These are phyloP conservation scores for Lampris megalopsis DNA, from an alignment of 2,113 vertebrate genomes.

Conservation along the genomic window DNA sequence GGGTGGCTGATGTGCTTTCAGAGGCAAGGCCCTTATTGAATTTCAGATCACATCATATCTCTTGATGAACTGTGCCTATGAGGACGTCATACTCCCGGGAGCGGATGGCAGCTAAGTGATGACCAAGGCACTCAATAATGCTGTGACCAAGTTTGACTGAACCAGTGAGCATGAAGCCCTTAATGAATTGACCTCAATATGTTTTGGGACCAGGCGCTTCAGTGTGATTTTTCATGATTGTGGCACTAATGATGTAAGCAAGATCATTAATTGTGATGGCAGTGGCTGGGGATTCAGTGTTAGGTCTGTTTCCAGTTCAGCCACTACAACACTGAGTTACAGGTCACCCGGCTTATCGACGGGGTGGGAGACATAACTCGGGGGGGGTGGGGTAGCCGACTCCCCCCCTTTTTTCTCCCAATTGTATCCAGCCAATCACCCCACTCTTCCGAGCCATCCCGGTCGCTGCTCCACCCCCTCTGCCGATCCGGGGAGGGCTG, in stretches of 20 bases:
- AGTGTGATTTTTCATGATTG: slow-evolving; percentile 61
- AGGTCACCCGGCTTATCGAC: background rate
- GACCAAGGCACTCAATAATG: slow-evolving; percentile 53
- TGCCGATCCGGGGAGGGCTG: too few species aligned
- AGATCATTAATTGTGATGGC: slow-evolving; percentile 64
- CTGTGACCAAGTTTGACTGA: slow-evolving; percentile 56
- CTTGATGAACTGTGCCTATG: slow-evolving; percentile 12
- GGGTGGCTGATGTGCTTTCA: background rate
- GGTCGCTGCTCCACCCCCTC: too few species aligned
- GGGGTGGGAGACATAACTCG: background rate
- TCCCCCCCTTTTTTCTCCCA: too few species aligned
- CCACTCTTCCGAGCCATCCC: too few species aligned
- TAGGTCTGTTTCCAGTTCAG: background rate
- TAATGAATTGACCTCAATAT: slow-evolving; percentile 65
- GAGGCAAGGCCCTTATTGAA: slow-evolving; percentile 26
- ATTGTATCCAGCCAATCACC: too few species aligned
- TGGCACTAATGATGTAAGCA: slow-evolving; percentile 64
- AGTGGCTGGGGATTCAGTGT: slow-evolving; percentile 16
- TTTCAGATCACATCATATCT: slow-evolving; percentile 27
- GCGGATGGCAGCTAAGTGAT: slow-evolving; percentile 52
- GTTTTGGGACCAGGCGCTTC: slow-evolving; percentile 45
- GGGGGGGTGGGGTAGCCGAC: too few species aligned
- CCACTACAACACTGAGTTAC: background rate
- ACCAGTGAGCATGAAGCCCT: slow-evolving; percentile 51
- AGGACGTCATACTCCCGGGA: slow-evolving; percentile 33